These are phyloP conservation scores for Drosophila jambulina DNA, from an alignment of 1,140 invertebrate genomes.

Conservation along the genomic window DNA sequence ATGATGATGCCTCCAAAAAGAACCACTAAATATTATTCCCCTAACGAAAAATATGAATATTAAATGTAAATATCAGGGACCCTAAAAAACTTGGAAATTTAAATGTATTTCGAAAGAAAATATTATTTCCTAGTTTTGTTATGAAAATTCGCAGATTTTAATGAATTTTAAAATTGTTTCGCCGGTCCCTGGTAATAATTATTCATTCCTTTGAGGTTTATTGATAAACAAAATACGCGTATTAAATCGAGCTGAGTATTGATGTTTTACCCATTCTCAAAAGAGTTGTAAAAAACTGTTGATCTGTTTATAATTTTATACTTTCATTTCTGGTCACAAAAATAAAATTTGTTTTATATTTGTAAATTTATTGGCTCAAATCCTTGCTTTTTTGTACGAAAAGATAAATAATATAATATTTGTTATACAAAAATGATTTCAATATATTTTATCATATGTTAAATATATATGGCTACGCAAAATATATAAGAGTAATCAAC, in stretches of 20 bases:
- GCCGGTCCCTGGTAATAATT: neutral
- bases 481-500: neutral
- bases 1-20: constrained; percentile 88
- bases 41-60: constrained; percentile 3
- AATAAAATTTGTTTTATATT: neutral
- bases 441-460: constrained; percentile 8
- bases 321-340: constrained; percentile 28
- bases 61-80: constrained; percentile 15
- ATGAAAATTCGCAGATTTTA: neutral
- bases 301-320: neutral
- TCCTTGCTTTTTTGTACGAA: neutral
- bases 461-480: constrained; percentile 1
- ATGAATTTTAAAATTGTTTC: no score
- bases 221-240: neutral
- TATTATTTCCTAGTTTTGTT: neutral
- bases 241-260: neutral
- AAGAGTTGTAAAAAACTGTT: neutral
- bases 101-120: neutral
- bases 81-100: neutral
- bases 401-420: constrained; percentile 1
- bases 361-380: constrained; percentile 1
- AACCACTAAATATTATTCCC: constrained; percentile 85
- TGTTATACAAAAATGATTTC: constrained; percentile 7
- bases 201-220: constrained; percentile 5
- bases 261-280: neutral